Base-by-base conservation (phyloP, 2,113 vertebrate species). In the Megalops atlanticus region DNA sequence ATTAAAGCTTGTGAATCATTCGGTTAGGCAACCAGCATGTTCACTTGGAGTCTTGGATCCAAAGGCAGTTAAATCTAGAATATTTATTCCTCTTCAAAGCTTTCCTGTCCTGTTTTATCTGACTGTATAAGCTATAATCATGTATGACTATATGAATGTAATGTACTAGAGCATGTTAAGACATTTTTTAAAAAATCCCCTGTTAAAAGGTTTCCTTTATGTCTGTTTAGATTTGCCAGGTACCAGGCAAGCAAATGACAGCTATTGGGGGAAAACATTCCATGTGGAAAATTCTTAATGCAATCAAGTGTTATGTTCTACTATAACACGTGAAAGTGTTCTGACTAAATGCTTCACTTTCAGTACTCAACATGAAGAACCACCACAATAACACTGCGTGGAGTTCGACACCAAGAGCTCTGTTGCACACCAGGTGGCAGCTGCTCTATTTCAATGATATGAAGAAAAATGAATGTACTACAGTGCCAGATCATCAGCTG, bases 41-140 rank as follows among this genome's bases (percentile, higher is more conserved):
- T 75, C 36, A 15, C 81, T 72, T 74, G 75, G 41, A 75, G 70
- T 12, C 21, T 38, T 68, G n/a, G n/a, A n/a, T 49, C n/a, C 75
- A 80, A 76, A 39, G 24, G 58, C 24, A 64, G 31, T 64, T 64
- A 31, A 27, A 31, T 78, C 76, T 74, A 64, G 52, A 75, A 38
- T 64, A 64, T 64, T 27, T 3, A 64, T 64, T 64, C 11, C 4
- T 31, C 31, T 64, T n/a, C 7, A 24, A 8, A 6, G 8, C 31
- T 31, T 15, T 31, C 18, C 12, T 64, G 24, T 27, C 24, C 8
- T n/a, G n/a, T 27, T 31, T 27, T 64, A 27, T 64, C n/a, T 27
- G 27, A 21, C n/a, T 64, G 11, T 64, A n/a, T 27, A 12, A 31
- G 1, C 8, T n/a, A 64, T n/a, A 58, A 45, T 45, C 43, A 45